Evolutionary conservation across 2,797 vertebrate genomes (phyloP).

Genomic region (Geotria australis): DNA sequence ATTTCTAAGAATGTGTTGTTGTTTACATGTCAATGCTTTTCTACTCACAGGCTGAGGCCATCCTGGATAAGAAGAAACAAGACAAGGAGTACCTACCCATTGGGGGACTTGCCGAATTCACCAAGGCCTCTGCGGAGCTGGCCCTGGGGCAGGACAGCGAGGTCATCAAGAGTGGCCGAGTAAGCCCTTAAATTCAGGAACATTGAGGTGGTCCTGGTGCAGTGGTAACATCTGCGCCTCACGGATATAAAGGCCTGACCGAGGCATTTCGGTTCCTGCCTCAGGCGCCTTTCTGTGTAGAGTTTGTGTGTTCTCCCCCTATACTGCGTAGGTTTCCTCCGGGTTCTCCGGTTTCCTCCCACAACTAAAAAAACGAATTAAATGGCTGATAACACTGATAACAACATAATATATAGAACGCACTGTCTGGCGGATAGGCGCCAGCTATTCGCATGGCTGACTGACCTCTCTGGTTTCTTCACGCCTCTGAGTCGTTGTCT

Average conservation of each 20-base stretch:
- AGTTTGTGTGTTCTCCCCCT: too few species aligned
- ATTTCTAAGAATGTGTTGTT: not conserved
- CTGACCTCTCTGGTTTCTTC: slow-evolving; percentile 1
- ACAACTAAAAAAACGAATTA: not conserved
- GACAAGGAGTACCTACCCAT: slow-evolving; percentile 89
- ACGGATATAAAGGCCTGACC: too few species aligned
- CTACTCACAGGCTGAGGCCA: slow-evolving; percentile 35
- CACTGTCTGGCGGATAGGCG: not conserved
- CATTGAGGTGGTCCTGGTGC: too few species aligned
- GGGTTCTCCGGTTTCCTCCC: too few species aligned
- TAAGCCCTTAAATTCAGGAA: slow-evolving; percentile 13
- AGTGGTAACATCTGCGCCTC: too few species aligned
- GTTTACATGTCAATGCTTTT: not conserved
- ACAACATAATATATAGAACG: too few species aligned
- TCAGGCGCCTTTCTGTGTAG: too few species aligned
- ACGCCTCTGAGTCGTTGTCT: too few species aligned
- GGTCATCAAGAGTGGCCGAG: slow-evolving; percentile 49
- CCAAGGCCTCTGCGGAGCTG: slow-evolving; percentile 43
- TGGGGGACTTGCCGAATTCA: slow-evolving; percentile 46
- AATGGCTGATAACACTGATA: not conserved
- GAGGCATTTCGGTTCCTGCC: too few species aligned
- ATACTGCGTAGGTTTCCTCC: too few species aligned
- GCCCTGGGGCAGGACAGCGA: slow-evolving; percentile 52
- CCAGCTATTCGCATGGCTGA: not conserved
- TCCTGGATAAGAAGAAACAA: slow-evolving; percentile 49